phyloP scores from a whole-genome alignment of 2,113 vertebrate genomes.

The Arizona elegans region DNA sequence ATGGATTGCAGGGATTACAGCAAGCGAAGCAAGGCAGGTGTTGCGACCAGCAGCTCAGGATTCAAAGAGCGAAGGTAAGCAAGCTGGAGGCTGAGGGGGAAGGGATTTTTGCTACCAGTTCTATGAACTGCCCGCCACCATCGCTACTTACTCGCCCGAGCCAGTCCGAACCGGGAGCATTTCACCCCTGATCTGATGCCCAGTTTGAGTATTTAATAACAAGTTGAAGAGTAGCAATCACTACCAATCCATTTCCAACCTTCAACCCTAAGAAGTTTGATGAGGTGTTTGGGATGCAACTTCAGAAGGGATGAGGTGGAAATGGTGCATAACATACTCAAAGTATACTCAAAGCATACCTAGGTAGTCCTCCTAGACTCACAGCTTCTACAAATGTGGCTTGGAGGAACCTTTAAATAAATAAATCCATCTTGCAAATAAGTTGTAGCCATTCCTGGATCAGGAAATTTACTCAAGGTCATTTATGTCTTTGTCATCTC shows the following conservation, averaged over 20 bases:
- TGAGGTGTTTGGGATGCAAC: background rate
- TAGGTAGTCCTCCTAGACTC: background rate
- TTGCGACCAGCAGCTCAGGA: too few relatives aligned
- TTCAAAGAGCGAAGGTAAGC: too few relatives aligned
- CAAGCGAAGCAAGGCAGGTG: too few relatives aligned
- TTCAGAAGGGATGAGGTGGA: background rate
- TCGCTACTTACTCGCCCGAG: too few relatives aligned
- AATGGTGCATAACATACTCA: background rate
- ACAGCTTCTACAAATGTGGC: background rate
- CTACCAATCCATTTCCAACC: background rate
- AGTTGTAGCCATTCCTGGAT: background rate
- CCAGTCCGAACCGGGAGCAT: too few relatives aligned
- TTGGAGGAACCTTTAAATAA: background rate
- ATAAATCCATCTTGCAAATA: background rate
- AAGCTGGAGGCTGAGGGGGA: too few relatives aligned
- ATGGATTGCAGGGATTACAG: too few relatives aligned
- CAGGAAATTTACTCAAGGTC: background rate
- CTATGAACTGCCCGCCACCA: too few relatives aligned
- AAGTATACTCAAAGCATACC: background rate
- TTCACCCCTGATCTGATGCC: background rate
- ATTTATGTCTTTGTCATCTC: background rate
- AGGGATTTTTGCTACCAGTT: too few relatives aligned
- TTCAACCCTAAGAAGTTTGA: background rate
- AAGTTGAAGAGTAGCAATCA: background rate
- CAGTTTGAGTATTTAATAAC: background rate